Conservation (phyloP, 35 echinoderm and acorn worm species). For the Patiria miniata region DNA sequence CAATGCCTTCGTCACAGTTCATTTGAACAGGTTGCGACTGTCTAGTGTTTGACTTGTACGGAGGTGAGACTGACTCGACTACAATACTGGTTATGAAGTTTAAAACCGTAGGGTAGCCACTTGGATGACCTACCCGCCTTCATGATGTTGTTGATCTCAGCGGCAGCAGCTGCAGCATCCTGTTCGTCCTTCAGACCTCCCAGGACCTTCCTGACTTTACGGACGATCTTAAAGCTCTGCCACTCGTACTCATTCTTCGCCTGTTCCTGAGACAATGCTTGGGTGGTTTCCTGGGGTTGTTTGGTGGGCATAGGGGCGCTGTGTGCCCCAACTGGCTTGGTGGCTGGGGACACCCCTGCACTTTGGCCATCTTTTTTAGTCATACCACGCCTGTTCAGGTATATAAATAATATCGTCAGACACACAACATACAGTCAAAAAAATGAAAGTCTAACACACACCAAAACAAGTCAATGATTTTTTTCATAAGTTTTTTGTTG, state of each 20-base stretch:
- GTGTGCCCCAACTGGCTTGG: background rate
- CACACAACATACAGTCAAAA: too few species aligned
- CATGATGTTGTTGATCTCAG: background rate
- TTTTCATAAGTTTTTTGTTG: too few species aligned
- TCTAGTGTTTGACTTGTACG: too few species aligned
- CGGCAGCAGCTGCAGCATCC: background rate
- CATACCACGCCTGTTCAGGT: background rate
- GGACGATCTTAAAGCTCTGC: conserved; percentile 38
- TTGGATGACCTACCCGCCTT: conserved; percentile 7
- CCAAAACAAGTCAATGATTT: too few species aligned
- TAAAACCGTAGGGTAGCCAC: background rate
- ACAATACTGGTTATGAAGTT: too few species aligned
- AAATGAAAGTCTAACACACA: too few species aligned
- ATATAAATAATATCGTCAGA: background rate
- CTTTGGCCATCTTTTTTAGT: background rate
- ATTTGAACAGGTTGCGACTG: too few species aligned
- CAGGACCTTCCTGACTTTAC: conserved; percentile 26
- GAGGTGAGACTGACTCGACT: too few species aligned
- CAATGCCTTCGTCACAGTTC: too few species aligned
- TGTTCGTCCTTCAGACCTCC: conserved; percentile 4
- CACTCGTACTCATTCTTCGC: conserved; percentile 39
- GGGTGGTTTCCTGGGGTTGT: background rate
- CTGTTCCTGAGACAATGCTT: conserved; percentile 25
- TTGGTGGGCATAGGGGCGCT: background rate
- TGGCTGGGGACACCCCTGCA: too few species aligned